phyloP scores from a whole-genome alignment of 2,888 invertebrate species.

The Ditula angustiorana region DNA sequence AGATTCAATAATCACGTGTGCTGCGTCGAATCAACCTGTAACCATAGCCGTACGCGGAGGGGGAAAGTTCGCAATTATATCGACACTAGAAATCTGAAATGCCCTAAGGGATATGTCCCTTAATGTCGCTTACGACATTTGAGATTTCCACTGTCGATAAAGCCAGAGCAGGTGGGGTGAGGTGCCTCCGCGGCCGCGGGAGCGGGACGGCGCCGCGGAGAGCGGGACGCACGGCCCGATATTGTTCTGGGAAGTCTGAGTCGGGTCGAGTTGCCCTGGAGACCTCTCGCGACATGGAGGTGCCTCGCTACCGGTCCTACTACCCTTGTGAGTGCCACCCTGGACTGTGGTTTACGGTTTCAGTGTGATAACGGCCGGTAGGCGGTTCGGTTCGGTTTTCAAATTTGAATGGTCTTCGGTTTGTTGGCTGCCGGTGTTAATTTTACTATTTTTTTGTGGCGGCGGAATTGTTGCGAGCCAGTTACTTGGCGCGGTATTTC shows the following conservation, averaged over 20 bases:
- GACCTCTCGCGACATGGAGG: conserved; percentile 81
- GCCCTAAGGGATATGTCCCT: too few species aligned
- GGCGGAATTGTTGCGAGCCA: conserved; percentile 2
- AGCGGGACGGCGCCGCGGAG: conserved; percentile 45
- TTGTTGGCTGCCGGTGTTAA: conserved; percentile 12
- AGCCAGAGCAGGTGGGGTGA: conserved; percentile 64
- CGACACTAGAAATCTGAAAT: too few species aligned
- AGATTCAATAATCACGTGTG: background rate
- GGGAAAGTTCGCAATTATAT: conserved; percentile 65
- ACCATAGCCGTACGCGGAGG: conserved; percentile 45
- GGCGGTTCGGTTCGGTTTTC: conserved; percentile 31
- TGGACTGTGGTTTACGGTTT: conserved; percentile 38
- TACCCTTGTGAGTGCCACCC: conserved; percentile 78
- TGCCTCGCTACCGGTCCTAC: conserved; percentile 80
- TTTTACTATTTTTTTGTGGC: background rate
- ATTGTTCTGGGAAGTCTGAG: conserved; percentile 58
- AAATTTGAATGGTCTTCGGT: conserved; percentile 19
- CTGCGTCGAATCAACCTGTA: conserved; percentile 45
- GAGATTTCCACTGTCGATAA: too few species aligned
- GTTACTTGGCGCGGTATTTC: too few species aligned
- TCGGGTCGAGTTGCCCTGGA: conserved; percentile 78
- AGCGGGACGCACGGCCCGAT: conserved; percentile 47
- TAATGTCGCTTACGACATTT: too few species aligned
- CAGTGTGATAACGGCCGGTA: conserved; percentile 34
- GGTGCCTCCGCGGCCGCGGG: conserved; percentile 46